Evolutionary conservation across 2,113 vertebrate genomes (phyloP).

Genomic region (Phoxinus phoxinus): DNA sequence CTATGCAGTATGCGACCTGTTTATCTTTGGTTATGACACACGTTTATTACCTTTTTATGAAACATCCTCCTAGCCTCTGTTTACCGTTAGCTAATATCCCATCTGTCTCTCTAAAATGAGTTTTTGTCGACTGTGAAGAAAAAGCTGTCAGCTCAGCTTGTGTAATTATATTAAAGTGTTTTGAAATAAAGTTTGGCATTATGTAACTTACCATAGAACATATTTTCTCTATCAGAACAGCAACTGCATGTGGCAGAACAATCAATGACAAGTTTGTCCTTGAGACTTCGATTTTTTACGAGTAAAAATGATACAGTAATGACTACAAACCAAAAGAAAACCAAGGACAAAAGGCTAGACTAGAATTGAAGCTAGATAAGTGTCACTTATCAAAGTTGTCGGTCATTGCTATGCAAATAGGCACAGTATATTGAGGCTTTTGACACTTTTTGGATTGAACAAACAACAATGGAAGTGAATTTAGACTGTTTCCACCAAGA

Average conservation of each 20-base stretch:
- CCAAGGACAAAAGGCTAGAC: neutral
- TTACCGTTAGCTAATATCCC: conserved; percentile 11
- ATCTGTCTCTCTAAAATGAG: conserved; percentile 40
- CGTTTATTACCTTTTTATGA: conserved; percentile 38
- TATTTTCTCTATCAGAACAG: neutral
- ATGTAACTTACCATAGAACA: neutral
- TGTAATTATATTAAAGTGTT: conserved; percentile 25
- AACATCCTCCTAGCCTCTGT: neutral
- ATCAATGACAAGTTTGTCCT: neutral
- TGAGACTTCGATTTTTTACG: neutral
- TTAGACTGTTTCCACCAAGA: neutral
- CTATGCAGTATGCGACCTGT: conserved; percentile 12
- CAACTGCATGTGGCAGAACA: neutral
- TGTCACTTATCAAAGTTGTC: neutral
- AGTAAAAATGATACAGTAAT: neutral
- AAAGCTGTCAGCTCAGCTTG: conserved; percentile 5
- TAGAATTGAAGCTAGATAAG: too few species aligned
- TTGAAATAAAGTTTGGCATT: conserved; percentile 3
- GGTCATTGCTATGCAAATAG: neutral
- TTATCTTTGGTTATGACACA: conserved; percentile 11
- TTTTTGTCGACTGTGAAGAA: conserved; percentile 24
- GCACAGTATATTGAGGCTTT: neutral
- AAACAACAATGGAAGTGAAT: neutral
- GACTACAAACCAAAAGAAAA: neutral
- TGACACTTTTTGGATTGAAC: neutral